Conservation (phyloP, 64 coral and sea anemone species). For the Porites lutea region DNA sequence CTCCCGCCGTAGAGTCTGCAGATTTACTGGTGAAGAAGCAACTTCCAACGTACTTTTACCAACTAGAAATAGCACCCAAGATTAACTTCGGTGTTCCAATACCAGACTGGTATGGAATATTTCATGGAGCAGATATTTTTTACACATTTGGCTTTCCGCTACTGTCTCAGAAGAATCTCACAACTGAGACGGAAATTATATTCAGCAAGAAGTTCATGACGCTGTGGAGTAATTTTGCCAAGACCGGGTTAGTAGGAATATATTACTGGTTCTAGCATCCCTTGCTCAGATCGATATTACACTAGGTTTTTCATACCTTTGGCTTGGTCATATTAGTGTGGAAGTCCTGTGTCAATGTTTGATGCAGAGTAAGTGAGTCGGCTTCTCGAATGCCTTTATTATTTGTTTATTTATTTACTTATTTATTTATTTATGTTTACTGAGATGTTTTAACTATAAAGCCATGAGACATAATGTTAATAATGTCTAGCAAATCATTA, state of each 20-base stretch:
- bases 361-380: too few relatives aligned
- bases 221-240: conserved; percentile 46
- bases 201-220: conserved; percentile 18
- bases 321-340: too few relatives aligned
- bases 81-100: neutral
- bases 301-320: too few relatives aligned
- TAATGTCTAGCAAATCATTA: too few relatives aligned
- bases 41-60: conserved; percentile 52
- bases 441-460: too few relatives aligned
- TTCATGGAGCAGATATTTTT: conserved; percentile 25
- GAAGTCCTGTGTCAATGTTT: too few relatives aligned
- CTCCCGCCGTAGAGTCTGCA: conserved; percentile 67
- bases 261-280: neutral
- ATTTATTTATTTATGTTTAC: too few relatives aligned
- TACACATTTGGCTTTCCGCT: conserved; percentile 40
- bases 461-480: too few relatives aligned
- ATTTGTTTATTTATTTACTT: too few relatives aligned
- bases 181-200: neutral
- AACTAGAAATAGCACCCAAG: conserved; percentile 5
- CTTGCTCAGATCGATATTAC: too few relatives aligned
- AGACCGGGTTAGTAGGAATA: conserved; percentile 41
- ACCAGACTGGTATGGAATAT: conserved; percentile 11
- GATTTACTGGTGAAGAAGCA: conserved; percentile 66
- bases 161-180: neutral
- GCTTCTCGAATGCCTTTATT: too few relatives aligned